phyloP scores from a whole-genome alignment of 2,888 invertebrate genomes.

The Polylopha cassiicola region DNA sequence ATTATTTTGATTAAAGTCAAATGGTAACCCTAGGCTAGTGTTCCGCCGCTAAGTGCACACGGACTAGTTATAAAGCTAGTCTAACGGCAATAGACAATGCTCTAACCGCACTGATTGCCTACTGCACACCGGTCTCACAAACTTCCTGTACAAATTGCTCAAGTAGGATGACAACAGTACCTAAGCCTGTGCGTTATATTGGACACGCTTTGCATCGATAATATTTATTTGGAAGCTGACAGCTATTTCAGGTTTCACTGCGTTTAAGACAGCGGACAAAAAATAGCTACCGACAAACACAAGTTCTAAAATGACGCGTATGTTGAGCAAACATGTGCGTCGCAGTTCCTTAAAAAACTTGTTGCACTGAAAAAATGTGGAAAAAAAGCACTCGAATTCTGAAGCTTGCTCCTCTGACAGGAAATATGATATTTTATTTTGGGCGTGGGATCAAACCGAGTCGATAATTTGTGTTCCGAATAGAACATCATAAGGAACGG shows the following conservation, averaged over 20 bases:
- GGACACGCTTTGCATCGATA: too few species aligned
- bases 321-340: conserved; percentile 72
- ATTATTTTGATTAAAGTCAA: too few species aligned
- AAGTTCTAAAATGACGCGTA: conserved; percentile 51
- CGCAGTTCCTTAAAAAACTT: conserved; percentile 70
- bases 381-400: conserved; percentile 67
- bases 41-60: conserved; percentile 28
- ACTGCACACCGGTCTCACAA: too few species aligned
- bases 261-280: conserved; percentile 34
- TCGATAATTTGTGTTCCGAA: conserved; percentile 73
- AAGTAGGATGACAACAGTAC: conserved; percentile 20
- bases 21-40: conserved; percentile 18
- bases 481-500: conserved; percentile 63
- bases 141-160: conserved; percentile 26
- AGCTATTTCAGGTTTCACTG: conserved; percentile 21
- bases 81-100: conserved; percentile 40
- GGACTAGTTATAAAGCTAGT: conserved; percentile 39
- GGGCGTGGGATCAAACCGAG: conserved; percentile 75
- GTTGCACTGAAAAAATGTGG: conserved; percentile 50
- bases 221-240: too few species aligned
- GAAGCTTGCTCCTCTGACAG: conserved; percentile 70
- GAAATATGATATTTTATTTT: conserved; percentile 78
- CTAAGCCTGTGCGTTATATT: too few species aligned
- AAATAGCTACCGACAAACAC: conserved; percentile 25
- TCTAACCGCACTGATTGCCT: conserved; percentile 31